Percentiles rank a stretch among this genome's conserved stretches.
Conservation (phyloP, 2,113 vertebrate genomes). For the Geococcyx californianus region DNA sequence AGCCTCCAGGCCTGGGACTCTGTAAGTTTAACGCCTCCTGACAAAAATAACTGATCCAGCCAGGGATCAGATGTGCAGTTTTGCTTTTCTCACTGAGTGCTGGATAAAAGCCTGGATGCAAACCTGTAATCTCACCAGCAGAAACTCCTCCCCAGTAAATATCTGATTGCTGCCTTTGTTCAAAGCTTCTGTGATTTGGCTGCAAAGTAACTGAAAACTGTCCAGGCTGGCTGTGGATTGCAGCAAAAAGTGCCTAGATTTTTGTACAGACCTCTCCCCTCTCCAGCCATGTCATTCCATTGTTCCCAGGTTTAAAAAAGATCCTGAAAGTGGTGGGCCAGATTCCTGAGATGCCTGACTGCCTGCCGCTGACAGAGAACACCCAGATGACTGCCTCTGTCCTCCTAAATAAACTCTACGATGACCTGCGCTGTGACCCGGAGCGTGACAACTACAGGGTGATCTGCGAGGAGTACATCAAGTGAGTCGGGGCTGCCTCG, state of each 20-base stretch:
- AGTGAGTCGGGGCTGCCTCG: constrained; percentile 72
- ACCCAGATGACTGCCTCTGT: constrained; percentile 92
- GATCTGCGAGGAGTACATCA: constrained; percentile 91
- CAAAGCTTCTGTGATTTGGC: background rate
- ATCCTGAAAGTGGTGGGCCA: constrained; percentile 95
- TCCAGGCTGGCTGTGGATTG: background rate
- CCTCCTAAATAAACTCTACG: constrained; percentile 90
- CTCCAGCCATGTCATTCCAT: background rate
- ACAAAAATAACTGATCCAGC: background rate
- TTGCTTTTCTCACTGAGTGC: background rate
- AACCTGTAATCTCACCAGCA: background rate
- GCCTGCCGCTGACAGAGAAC: constrained; percentile 91
- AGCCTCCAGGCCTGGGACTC: background rate
- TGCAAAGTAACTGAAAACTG: background rate
- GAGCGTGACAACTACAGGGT: constrained; percentile 89
- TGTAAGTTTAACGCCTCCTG: background rate
- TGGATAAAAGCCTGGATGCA: background rate
- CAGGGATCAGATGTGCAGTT: background rate
- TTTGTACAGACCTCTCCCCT: background rate
- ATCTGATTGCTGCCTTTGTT: background rate
- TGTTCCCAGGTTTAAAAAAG: constrained; percentile 88
- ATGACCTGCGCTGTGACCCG: constrained; percentile 90
- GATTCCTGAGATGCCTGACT: constrained; percentile 89
- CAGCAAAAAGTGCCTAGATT: background rate
- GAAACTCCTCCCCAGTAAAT: background rate